These are phyloP conservation scores for Tokudaia muenninki DNA, from an alignment of 2,797 vertebrate species.

Conservation along the genomic window DNA sequence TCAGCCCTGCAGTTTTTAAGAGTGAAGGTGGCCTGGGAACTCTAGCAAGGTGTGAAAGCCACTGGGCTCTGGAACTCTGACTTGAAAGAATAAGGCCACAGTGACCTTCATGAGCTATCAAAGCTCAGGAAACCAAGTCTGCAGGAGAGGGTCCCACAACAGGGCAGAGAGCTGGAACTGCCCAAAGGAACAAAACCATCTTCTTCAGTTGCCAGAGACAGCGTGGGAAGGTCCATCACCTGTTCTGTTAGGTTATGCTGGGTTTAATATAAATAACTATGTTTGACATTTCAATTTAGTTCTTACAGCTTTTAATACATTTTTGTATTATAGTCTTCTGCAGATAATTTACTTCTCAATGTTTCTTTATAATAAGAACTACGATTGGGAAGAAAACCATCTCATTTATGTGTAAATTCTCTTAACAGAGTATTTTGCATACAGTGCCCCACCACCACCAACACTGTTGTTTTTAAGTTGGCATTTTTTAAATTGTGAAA, in stretches of 20 bases:
- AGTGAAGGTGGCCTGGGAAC: neutral
- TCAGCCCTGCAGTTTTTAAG: neutral
- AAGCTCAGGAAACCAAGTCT: neutral
- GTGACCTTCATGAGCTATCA: conserved; percentile 39
- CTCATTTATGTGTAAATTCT: conserved; percentile 91
- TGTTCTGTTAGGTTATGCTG: conserved; percentile 69
- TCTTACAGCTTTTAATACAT: conserved; percentile 89
- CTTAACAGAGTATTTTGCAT: conserved; percentile 89
- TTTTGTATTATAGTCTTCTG: conserved; percentile 88
- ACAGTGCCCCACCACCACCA: conserved; percentile 75
- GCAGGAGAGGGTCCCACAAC: conserved; percentile 52
- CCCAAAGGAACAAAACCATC: conserved; percentile 79
- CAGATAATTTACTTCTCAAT: conserved; percentile 88
- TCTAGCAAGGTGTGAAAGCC: neutral
- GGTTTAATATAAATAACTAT: conserved; percentile 86
- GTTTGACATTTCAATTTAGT: conserved; percentile 91
- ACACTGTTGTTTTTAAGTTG: conserved; percentile 79
- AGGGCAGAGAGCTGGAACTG: conserved; percentile 22
- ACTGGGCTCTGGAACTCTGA: neutral
- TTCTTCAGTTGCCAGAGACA: conserved; percentile 84
- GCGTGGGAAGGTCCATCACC: conserved; percentile 78
- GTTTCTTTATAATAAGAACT: conserved; percentile 88
- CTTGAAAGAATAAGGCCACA: neutral
- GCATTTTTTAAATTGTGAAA: conserved; percentile 76
- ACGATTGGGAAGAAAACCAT: conserved; percentile 84